These are phyloP conservation scores for Nomada flava DNA, from an alignment of 2,888 invertebrate species.

Conservation along the genomic window DNA sequence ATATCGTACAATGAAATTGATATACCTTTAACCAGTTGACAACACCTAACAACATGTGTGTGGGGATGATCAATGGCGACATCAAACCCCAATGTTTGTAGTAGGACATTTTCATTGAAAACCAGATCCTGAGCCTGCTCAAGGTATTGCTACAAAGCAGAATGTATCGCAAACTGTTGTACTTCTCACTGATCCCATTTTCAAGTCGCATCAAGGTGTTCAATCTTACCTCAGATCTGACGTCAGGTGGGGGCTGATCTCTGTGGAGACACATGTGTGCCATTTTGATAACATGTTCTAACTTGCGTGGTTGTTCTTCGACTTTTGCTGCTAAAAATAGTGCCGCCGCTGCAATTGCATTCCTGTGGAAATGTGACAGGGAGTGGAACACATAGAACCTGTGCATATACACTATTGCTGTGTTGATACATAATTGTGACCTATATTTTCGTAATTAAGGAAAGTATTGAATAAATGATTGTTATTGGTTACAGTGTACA, in stretches of 20 bases:
- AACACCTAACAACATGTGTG: constrained; percentile 97
- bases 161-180: neutral
- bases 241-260: constrained; percentile 88
- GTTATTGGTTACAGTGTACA: neutral
- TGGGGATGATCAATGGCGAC: constrained; percentile 99
- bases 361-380: constrained; percentile 97
- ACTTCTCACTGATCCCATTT: neutral
- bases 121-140: constrained; percentile 96
- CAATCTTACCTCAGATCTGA: constrained; percentile 89
- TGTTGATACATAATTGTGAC: constrained; percentile 98
- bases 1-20: constrained; percentile 60
- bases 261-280: constrained; percentile 95
- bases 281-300: constrained; percentile 98
- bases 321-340: constrained; percentile 99
- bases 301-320: constrained; percentile 98
- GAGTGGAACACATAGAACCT: constrained; percentile 99
- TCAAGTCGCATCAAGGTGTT: neutral
- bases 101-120: constrained; percentile 97
- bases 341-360: constrained; percentile 96
- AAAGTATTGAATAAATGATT: constrained; percentile 38
- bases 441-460: constrained; percentile 82
- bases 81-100: constrained; percentile 99
- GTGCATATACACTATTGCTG: constrained; percentile 99
- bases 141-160: constrained; percentile 85
- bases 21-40: constrained; percentile 97